These are phyloP conservation scores for Leucoraja ocellata DNA, from an alignment of 2,797 vertebrate genomes.

Conservation along the genomic window DNA sequence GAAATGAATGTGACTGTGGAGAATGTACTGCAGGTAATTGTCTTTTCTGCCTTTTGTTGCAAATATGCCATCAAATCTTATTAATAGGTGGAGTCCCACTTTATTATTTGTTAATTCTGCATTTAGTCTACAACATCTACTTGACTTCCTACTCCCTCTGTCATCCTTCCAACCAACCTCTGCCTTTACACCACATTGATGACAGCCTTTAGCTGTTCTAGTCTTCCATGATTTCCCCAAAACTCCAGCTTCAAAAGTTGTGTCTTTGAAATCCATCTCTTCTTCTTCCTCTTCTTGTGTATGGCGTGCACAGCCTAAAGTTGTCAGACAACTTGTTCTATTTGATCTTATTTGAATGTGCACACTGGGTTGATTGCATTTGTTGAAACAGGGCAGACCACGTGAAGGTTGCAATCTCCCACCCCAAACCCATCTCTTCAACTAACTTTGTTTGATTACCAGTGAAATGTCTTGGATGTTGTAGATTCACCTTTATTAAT, in stretches of 20 bases:
- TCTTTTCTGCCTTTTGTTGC: background rate
- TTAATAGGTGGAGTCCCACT: background rate
- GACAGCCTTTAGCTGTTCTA: background rate
- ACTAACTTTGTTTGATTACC: background rate
- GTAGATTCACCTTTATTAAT: too few relatives aligned
- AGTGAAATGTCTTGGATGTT: background rate
- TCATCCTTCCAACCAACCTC: background rate
- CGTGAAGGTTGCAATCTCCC: too few relatives aligned
- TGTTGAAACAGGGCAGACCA: too few relatives aligned
- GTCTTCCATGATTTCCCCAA: background rate
- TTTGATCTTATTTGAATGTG: too few relatives aligned
- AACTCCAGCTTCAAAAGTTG: background rate
- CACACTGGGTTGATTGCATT: too few relatives aligned
- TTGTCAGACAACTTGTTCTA: too few relatives aligned
- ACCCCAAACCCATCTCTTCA: background rate
- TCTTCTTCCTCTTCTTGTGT: too few relatives aligned
- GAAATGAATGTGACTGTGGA: conserved; percentile 99
- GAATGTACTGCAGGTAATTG: conserved; percentile 86
- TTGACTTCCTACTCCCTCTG: too few relatives aligned
- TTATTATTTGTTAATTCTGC: too few relatives aligned
- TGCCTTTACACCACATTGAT: background rate
- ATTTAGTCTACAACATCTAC: too few relatives aligned
- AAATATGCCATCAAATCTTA: background rate
- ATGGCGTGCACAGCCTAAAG: too few relatives aligned
- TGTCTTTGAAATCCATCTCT: background rate